Evolutionary conservation across 2,113 vertebrate species (phyloP).

Genomic region (Climacteris rufus): DNA sequence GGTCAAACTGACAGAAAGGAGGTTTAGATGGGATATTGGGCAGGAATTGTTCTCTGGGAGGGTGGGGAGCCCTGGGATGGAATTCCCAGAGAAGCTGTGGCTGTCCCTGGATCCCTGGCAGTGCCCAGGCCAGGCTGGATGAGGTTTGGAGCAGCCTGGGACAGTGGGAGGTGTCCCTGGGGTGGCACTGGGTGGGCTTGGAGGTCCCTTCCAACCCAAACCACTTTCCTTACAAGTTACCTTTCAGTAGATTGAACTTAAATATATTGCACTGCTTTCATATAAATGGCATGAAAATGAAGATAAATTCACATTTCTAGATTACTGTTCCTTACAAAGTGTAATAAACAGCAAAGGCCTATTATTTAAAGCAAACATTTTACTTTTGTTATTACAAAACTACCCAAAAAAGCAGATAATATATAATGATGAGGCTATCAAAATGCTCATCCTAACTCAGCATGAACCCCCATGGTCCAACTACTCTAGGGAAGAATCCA

Average conservation of each 20-base stretch:
- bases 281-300: neutral
- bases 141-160: neutral
- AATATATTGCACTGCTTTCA: neutral
- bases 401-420: neutral
- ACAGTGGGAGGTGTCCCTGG: neutral
- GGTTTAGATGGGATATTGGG: neutral
- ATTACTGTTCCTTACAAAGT: neutral
- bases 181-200: neutral
- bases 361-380: neutral
- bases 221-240: neutral
- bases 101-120: neutral
- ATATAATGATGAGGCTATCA: neutral
- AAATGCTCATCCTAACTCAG: neutral
- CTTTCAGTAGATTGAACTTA: neutral
- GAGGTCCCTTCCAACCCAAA: neutral
- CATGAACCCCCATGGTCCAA: neutral
- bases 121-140: neutral
- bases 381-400: neutral
- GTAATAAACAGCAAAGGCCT: neutral
- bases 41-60: neutral
- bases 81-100: fast-evolving
- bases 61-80: fast-evolving
- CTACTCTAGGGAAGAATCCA: neutral
- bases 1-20: neutral
- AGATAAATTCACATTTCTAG: neutral